Evolutionary conservation across 2,113 vertebrate species (phyloP), one percentile per base, ranked within the genome.

Genomic region (Plestiodon gilberti): DNA sequence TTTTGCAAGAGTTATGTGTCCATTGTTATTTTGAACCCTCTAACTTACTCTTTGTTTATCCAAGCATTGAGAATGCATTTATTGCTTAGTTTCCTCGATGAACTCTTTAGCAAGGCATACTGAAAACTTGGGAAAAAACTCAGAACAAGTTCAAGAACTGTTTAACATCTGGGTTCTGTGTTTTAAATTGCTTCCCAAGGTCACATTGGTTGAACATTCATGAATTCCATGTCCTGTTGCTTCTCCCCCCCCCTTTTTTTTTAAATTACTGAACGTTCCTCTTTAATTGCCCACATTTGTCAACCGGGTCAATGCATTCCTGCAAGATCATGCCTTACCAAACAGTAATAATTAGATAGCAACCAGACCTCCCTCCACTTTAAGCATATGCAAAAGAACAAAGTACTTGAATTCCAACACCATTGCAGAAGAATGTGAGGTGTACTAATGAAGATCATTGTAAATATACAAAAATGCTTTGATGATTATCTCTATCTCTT

Each of bases 321-420:
- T 91, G 81, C 59, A 87, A 64, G 89, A 62, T 35, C 11, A 0
- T 62, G 9, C 88, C 87, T 90, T 93, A 76, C 52, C 67, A 15
- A 82, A 76, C 33, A 23, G 7, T 77, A 81, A 82, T 52, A 81
- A 70, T 65, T 85, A 62, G 57, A 70, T 90, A 65, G n/a, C 64
- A 86, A 28, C 73, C 88, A 84, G 88, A 38, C 20, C 57, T 88
- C 73, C 59, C 88, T 76, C 62, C 38, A 4, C 61, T 81, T 52
- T 30, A 59, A 30, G 71, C 30, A 71, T 18, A 33, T 23, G 15
- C 55, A 87, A 64, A 83, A 79, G 57, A 91, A n/a, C 59, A 91
- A 87, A 75, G 84, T 78, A 17, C n/a, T 87, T 48, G 9, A 84
- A 35, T 23, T 78, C 78, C 75, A 74, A 14, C 25, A 33, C 43